These are phyloP conservation scores for Eupithecia inturbata DNA, from an alignment of 2,888 invertebrate species.

Conservation along the genomic window DNA sequence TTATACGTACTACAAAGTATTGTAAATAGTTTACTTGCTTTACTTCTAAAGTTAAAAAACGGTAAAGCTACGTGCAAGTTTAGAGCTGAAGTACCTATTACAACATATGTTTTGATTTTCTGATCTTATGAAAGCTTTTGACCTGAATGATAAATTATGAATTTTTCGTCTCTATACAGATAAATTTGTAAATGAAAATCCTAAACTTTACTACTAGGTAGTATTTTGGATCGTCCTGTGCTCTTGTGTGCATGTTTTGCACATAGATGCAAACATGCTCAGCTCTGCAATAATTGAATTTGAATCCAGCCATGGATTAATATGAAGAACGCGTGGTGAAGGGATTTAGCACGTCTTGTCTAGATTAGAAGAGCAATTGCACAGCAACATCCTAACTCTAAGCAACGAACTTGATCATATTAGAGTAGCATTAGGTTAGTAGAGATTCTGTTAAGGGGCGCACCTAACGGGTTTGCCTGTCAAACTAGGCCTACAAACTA, in stretches of 20 bases:
- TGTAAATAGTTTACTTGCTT: not conserved
- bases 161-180: not conserved
- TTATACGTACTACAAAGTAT: not conserved
- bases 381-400: not conserved
- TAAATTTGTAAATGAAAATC: not conserved
- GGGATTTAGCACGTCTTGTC: constrained; percentile 22
- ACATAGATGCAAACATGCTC: not conserved
- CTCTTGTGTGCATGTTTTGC: not conserved
- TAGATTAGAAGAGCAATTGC: constrained; percentile 11
- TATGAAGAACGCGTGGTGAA: constrained; percentile 22
- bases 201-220: not conserved
- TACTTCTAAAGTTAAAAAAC: not conserved
- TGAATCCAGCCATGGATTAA: constrained; percentile 26
- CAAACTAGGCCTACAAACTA: no score
- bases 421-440: not conserved
- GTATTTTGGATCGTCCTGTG: not conserved
- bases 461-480: no score
- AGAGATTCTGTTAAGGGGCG: not conserved
- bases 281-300: constrained; percentile 35
- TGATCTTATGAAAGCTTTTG: not conserved
- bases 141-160: not conserved
- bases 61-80: not conserved
- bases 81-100: not conserved
- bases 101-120: not conserved
- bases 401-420: not conserved